Evolutionary conservation across 2,797 vertebrate species (phyloP), one percentile per base, ranked within the genome.

Genomic region (Sitta carolinensis): DNA sequence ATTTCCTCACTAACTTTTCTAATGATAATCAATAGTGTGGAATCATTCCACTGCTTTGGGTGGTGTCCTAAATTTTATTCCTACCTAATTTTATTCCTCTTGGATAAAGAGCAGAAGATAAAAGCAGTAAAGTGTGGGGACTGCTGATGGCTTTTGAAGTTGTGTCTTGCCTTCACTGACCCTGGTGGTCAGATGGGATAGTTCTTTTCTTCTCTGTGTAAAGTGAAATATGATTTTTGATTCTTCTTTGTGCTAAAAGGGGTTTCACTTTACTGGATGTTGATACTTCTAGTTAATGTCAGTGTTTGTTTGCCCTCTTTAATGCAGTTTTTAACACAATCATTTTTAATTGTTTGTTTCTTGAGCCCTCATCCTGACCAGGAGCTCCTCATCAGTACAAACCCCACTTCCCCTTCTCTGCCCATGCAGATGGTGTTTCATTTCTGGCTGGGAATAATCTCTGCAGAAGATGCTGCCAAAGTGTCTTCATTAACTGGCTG

Each of bases 391-490:
- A 18, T 57, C 40, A n/a, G 4, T 3, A 8, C 26, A 40, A 84
- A 68, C 13, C 47, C 10, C 52, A 1, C 64, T 47, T 67, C 57
- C 30, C 64, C 54, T 20, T 59, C 57, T 50, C 68, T 74, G 0
- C 17, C 27, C 3, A 0, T 75, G 69, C 72, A 86, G 73, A 42
- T 75, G 73, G 42, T 34, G 19, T 66, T 85, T 69, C 40, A 10
- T 11, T 69, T 80, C 81, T 77, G 76, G 40, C 55, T 94, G 87
- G 77, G 74, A 75, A 29, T 43, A 5, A 4, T 19, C n/a, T 61
- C 51, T 79, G 77, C 72, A 68, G 87, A 85, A 87, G 70, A 38
- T 42, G 40, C 79, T 96, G 89, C 78, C 84, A 67, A 22, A 82
- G 48, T 42, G 3, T 51, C 92, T 79, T 89, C 57, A 55, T 92